Base-by-base conservation (phyloP, 2,888 invertebrate genomes). In the Buathra laborator region DNA sequence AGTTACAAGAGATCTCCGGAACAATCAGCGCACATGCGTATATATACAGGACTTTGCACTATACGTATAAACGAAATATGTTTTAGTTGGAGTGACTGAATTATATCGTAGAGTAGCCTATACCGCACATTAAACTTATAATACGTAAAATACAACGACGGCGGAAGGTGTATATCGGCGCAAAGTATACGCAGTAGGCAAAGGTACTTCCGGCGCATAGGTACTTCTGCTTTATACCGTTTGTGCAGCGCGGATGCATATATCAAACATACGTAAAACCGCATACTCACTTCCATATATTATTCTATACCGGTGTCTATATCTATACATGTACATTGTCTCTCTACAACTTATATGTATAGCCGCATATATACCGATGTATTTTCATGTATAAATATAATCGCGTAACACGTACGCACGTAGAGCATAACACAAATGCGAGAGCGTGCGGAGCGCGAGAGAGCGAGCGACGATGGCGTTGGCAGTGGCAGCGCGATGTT, bases 1-100 rank as follows among this genome's bases (percentile, higher is more conserved):
- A 79, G 74, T 75, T 74, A 70, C 79, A 59, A 70, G 66, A 71
- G 70, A 83, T 80, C 62, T 75, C 79, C 75, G 53, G 48, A 80
- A 74, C 68, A 78, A 79, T 74, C 78, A 48, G 51, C 46, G 48
- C 74, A 46, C n/a, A 29, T 14, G 62, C 14, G 62, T n/a, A 12
- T 29, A 12, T 10, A 4, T 10, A 4, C 7, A 5, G 16, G 44
- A 3, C 14, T 10, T 66, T n/a, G 14, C 37, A 14, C 10, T 32
- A 9, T 48, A n/a, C n/a, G n/a, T n/a, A 29, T 29, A n/a, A n/a
- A 70, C 29, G n/a, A n/a, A 16, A 66, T 66, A 10, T 44, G 44
- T 9, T n/a, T 32, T 5, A 32, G 19, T 12, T 32, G 16, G 43
- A 44, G 43, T 48, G 43, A 76, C 14, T 53, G 68, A 78, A 70